These are phyloP conservation scores for Drosophila parvula DNA, from an alignment of 1,140 invertebrate species.

Conservation along the genomic window DNA sequence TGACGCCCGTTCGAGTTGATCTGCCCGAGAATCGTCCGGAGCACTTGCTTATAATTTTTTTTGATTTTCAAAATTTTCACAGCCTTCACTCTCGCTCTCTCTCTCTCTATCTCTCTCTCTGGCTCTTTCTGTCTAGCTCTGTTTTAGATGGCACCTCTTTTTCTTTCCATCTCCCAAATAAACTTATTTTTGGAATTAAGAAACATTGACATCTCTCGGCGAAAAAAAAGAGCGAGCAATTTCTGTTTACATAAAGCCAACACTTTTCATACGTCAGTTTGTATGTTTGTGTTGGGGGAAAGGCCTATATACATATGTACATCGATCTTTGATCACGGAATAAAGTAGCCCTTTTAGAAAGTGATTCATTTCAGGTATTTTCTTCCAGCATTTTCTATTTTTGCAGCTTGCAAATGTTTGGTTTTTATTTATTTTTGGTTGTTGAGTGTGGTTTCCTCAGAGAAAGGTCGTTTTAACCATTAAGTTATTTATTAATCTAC, in stretches of 20 bases:
- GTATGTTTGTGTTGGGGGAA: conserved; percentile 19
- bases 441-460: too few species aligned
- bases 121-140: conserved; percentile 18
- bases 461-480: too few species aligned
- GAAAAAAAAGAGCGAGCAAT: conserved; percentile 62
- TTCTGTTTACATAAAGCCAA: conserved; percentile 62
- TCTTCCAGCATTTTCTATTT: conserved; percentile 28
- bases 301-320: conserved; percentile 26
- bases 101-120: conserved; percentile 44
- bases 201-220: conserved; percentile 70
- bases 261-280: conserved; percentile 42
- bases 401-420: neutral
- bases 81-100: conserved; percentile 41
- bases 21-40: conserved; percentile 63
- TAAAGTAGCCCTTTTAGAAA: conserved; percentile 34
- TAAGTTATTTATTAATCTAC: neutral
- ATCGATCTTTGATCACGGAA: conserved; percentile 14
- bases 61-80: conserved; percentile 65
- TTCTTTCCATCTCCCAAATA: conserved; percentile 55
- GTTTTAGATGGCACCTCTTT: conserved; percentile 47
- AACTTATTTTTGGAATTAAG: conserved; percentile 84
- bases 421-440: neutral
- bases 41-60: conserved; percentile 76
- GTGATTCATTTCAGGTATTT: conserved; percentile 24
- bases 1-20: conserved; percentile 83